Evolutionary conservation across 2,797 vertebrate species (phyloP), one percentile per base, ranked within the genome.

Genomic region (Sebastes cheni): DNA sequence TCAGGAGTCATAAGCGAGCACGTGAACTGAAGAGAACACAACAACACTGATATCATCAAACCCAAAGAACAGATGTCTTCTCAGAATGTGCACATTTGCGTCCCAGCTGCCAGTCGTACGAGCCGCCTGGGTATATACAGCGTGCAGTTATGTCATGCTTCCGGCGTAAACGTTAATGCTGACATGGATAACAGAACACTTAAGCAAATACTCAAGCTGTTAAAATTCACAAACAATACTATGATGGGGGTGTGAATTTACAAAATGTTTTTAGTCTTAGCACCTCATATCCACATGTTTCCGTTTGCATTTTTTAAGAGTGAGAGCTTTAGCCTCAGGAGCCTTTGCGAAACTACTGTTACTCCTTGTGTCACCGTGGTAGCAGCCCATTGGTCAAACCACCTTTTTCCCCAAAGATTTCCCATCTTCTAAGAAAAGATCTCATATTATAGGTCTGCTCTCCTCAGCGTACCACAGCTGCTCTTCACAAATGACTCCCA

Each of bases 141-240:
- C 13, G 6, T 80, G 67, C 79, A 65, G 72, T 78, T 64, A 73
- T 55, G 52, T 84, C 78, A 75, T 70, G 81, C 80, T 82, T 82
- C 68, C 18, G 54, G 27, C 69, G 74, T 34, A 25, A 85, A 72
- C 8, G 4, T 60, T 55, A 90, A 89, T 67, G 84, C 70, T 65
- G 84, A 88, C 72, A 65, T 72, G 82, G 70, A 64, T 16, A 76
- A 89, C 56, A 72, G 66, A 84, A 82, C 67, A 91, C 36, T 67
- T 36, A 68, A 56, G 71, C 78, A 83, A 84, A 83, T 58, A 78
- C 60, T 71, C 65, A 82, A 77, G 66, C 7, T 68, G 66, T 74
- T 77, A 77, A 20, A 29, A 73, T 69, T 82, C 70, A 84, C 78
- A 72, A 74, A 72, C 56, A 70, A 13, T 72, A 30, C 9, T 27